Evolutionary conservation across 2,888 invertebrate species (phyloP).

Genomic region (Drosophila peninsularis): DNA sequence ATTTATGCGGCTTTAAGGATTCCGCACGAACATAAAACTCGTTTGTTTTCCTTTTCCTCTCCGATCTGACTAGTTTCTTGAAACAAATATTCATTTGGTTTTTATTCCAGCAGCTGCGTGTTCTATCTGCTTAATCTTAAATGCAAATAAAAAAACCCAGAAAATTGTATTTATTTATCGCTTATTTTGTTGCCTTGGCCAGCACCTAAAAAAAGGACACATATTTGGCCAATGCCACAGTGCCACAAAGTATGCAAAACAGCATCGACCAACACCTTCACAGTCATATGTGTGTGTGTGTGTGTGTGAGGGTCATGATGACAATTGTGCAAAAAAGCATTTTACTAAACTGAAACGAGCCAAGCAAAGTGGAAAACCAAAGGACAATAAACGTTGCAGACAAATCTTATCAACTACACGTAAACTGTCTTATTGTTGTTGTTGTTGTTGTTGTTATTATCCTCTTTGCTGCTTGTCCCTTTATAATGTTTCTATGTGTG

Average conservation of each 20-base stretch:
- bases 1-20: constrained; percentile 46
- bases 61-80: constrained; percentile 26
- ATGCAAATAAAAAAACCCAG: constrained; percentile 67
- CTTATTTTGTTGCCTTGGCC: constrained; percentile 70
- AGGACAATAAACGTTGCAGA: constrained; percentile 75
- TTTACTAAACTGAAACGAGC: constrained; percentile 53
- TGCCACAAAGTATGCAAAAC: constrained; percentile 77
- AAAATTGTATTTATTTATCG: constrained; percentile 80
- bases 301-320: constrained; percentile 72
- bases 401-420: constrained; percentile 77
- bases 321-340: constrained; percentile 67
- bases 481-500: constrained; percentile 50
- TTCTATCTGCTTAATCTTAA: constrained; percentile 70
- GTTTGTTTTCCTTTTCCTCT: constrained; percentile 11
- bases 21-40: constrained; percentile 34
- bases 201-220: constrained; percentile 57
- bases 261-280: constrained; percentile 72
- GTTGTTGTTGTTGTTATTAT: constrained; percentile 45
- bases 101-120: constrained; percentile 49
- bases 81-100: constrained; percentile 44
- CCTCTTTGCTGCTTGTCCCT: constrained; percentile 36
- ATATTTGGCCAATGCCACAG: constrained; percentile 71
- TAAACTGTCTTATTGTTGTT: constrained; percentile 34
- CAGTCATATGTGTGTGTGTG: constrained; percentile 22
- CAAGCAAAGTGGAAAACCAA: constrained; percentile 73